Evolutionary conservation across 2,888 invertebrate genomes (phyloP), one percentile per base, ranked within the genome.

Genomic region (Drosophila putrida): DNA sequence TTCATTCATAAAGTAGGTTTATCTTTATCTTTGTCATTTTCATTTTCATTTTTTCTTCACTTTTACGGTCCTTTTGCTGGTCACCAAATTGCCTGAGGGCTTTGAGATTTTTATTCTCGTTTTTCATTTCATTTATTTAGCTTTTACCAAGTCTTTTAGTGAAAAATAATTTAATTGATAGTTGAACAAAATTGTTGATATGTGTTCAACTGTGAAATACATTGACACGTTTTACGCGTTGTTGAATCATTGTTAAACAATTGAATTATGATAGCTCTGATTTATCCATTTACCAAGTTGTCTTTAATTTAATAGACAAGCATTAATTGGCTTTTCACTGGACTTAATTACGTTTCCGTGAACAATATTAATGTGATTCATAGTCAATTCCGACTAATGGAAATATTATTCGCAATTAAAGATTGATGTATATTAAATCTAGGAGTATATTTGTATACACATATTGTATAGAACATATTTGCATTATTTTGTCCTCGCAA

Each of bases 1-100:
- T 71, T 77, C 83, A 85, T 82, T 88, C 78, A 80, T 85, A 82
- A 82, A 78, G 72, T 75, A 75, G 66, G 68, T 58, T 80, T 82
- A 77, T 78, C 68, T 67, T 68, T 71, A 63, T 39, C 57, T 62
- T 44, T 66, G 35, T 51, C 31, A 4, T 46, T 47, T 38, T 15
- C 28, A 4, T 39, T 50, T 39, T 39, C 47, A 11, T 27, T 28
- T 11, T 28, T 31, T 39, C n/a, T 61, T 61, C 28, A 53, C 35
- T 51, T 43, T 60, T 33, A 43, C 43, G 50, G 20, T 41, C 31
- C 33, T 44, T 51, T 60, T 35, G 51, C n/a, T 53, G 39, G 69
- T 43, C 51, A 36, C 51, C 9, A 49, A 51, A 28, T 66, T 35
- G 25, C 28, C 50, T 11, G 4, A 25, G 15, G 4, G 15, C 4